A percentile compares a stretch with the other conserved stretches of the same genome.
Conservation (phyloP, 1,140 invertebrate genomes). For the Camponotus floridanus region DNA sequence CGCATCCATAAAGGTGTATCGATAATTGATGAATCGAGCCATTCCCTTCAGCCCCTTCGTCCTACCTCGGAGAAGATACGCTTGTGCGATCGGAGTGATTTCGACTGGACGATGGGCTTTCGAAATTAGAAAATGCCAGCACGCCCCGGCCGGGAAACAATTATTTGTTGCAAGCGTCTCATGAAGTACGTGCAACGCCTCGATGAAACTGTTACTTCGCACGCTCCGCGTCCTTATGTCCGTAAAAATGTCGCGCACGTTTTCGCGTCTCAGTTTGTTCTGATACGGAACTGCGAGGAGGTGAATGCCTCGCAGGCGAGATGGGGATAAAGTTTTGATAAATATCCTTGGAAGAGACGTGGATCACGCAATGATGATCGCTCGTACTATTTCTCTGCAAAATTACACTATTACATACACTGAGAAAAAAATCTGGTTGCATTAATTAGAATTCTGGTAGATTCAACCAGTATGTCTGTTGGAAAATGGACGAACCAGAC, state of each 20-base stretch:
- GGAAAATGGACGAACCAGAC: no score
- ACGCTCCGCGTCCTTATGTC: conserved; percentile 17
- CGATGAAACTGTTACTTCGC: conserved; percentile 48
- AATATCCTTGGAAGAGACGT: conserved; percentile 28
- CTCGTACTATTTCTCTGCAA: background rate
- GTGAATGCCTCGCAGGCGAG: conserved; percentile 3
- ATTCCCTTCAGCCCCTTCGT: background rate
- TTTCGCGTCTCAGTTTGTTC: conserved; percentile 47
- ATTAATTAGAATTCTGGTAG: no score
- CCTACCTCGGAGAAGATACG: background rate
- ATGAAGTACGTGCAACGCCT: conserved; percentile 74
- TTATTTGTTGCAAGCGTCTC: conserved; percentile 75
- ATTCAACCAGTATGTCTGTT: no score
- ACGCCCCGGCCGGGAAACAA: conserved; percentile 71
- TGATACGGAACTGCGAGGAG: conserved; percentile 21
- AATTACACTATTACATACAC: background rate
- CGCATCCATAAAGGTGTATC: conserved; percentile 5
- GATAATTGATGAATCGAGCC: conserved; percentile 16
- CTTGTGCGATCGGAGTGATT: conserved; percentile 48
- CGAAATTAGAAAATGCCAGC: conserved; percentile 76
- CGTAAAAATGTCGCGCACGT: conserved; percentile 60
- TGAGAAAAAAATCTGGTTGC: no score
- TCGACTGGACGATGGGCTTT: conserved; percentile 57
- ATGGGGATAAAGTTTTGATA: conserved; percentile 53
- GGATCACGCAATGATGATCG: background rate